Conservation (phyloP, 2,888 invertebrate species). For the Conistra vaccinii region DNA sequence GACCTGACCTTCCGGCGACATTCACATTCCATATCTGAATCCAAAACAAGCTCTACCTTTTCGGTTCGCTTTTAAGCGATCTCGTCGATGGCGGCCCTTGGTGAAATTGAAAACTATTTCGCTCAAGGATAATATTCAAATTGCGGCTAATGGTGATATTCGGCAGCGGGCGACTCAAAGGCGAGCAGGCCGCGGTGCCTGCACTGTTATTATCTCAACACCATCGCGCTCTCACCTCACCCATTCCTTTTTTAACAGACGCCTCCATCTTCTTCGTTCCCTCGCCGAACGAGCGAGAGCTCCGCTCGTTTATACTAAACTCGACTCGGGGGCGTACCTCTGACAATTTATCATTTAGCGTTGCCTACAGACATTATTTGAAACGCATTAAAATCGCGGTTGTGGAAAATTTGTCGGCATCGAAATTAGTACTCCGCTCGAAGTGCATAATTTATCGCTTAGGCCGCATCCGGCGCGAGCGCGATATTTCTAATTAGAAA, state of each 20-base stretch:
- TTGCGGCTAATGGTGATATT: conserved; percentile 86
- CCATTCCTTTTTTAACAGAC: conserved; percentile 88
- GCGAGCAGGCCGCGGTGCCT: conserved; percentile 76
- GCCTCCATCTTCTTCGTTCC: conserved; percentile 83
- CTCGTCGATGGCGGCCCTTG: conserved; percentile 64
- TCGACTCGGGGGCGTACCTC: conserved; percentile 87
- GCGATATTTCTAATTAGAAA: conserved; percentile 86
- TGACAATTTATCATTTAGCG: conserved; percentile 90
- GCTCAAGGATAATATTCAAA: conserved; percentile 83
- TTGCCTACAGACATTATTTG: conserved; percentile 91
- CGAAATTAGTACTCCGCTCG: conserved; percentile 88
- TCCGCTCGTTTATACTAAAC: conserved; percentile 84
- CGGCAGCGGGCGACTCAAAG: conserved; percentile 86
- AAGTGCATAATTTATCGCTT: conserved; percentile 89
- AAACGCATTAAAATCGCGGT: conserved; percentile 90
- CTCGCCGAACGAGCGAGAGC: conserved; percentile 78
- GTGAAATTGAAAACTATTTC: conserved; percentile 81
- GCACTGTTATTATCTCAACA: conserved; percentile 91
- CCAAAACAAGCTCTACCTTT: conserved; percentile 19
- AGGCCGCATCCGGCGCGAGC: conserved; percentile 83
- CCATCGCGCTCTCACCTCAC: conserved; percentile 88
- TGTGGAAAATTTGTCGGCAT: conserved; percentile 90
- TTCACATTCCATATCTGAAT: conserved; percentile 75
- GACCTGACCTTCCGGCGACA: conserved; percentile 78
- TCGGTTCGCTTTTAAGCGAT: conserved; percentile 42